Conservation (phyloP, 1,140 invertebrate species). For the Latrodectus geometricus region DNA sequence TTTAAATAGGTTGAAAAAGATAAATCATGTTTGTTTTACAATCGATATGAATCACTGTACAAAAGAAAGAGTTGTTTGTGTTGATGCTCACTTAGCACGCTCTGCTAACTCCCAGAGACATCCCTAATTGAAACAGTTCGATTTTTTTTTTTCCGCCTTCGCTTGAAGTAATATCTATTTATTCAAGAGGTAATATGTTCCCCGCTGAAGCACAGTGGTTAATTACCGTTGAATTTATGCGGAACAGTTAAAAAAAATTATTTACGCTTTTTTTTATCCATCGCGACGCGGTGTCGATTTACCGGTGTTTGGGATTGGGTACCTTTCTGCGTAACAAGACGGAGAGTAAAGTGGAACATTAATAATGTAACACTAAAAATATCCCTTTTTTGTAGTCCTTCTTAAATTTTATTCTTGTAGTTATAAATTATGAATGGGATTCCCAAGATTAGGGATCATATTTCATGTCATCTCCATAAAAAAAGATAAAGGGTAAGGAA, state of each 20-base stretch:
- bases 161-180: constrained; percentile 35
- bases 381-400: not conserved
- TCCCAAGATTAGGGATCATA: constrained; percentile 3
- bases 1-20: not conserved
- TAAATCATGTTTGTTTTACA: constrained; percentile 15
- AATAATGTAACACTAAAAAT: constrained; percentile 23
- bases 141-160: not conserved
- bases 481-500: not conserved
- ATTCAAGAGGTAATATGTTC: constrained; percentile 33
- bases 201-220: constrained; percentile 16
- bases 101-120: constrained; percentile 12
- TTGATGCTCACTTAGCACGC: constrained; percentile 7
- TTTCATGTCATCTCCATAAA: constrained; percentile 6
- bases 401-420: not conserved
- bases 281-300: not conserved
- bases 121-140: constrained; percentile 28
- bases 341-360: constrained; percentile 28
- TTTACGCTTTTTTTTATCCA: not conserved
- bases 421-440: constrained; percentile 3
- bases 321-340: constrained; percentile 24
- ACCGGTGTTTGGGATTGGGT: not conserved
- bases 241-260: not conserved
- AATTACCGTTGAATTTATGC: constrained; percentile 42
- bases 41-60: constrained; percentile 23
- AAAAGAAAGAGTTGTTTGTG: not conserved